Percentiles rank a stretch among this genome's conserved stretches.
Evolutionary conservation across 2,888 invertebrate genomes (phyloP).

Genomic region (Pomacea canaliculata): DNA sequence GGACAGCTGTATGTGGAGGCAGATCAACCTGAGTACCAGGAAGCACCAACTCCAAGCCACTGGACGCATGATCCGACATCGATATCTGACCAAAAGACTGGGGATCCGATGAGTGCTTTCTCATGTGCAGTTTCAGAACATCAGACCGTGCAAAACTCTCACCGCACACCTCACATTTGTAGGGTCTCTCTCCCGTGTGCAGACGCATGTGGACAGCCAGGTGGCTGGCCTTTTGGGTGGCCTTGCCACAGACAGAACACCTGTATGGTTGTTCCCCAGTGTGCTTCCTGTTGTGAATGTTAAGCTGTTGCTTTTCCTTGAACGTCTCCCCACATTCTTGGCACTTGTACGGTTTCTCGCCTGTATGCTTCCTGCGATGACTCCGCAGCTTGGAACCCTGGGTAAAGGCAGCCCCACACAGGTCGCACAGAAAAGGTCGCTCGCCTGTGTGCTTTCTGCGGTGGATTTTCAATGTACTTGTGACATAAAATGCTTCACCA

Average conservation of each 20-base stretch:
- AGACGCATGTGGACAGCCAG: slow-evolving; percentile 12
- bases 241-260: slow-evolving; percentile 29
- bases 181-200: slow-evolving; percentile 13
- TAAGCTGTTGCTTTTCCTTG: slow-evolving; percentile 24
- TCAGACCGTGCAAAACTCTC: slow-evolving; percentile 8
- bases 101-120: not conserved
- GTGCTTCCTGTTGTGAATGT: slow-evolving; percentile 29
- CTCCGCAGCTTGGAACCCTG: slow-evolving; percentile 15
- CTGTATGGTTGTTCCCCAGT: slow-evolving; percentile 27
- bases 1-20: no score
- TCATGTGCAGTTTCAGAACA: slow-evolving; percentile 11
- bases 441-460: slow-evolving; percentile 31
- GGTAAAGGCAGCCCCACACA: slow-evolving; percentile 32
- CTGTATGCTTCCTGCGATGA: slow-evolving; percentile 29
- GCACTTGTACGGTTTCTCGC: slow-evolving; percentile 30
- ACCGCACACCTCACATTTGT: slow-evolving; percentile 13
- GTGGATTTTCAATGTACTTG: slow-evolving; percentile 23
- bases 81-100: not conserved
- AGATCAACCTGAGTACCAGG: no score
- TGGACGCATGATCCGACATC: no score
- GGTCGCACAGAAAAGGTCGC: slow-evolving; percentile 32
- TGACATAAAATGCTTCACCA: slow-evolving; percentile 28
- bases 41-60: no score
- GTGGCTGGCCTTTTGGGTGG: slow-evolving; percentile 6
- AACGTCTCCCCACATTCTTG: slow-evolving; percentile 27